These are phyloP conservation scores for Cairina moschata DNA, from an alignment of 2,113 vertebrate genomes.

Conservation along the genomic window DNA sequence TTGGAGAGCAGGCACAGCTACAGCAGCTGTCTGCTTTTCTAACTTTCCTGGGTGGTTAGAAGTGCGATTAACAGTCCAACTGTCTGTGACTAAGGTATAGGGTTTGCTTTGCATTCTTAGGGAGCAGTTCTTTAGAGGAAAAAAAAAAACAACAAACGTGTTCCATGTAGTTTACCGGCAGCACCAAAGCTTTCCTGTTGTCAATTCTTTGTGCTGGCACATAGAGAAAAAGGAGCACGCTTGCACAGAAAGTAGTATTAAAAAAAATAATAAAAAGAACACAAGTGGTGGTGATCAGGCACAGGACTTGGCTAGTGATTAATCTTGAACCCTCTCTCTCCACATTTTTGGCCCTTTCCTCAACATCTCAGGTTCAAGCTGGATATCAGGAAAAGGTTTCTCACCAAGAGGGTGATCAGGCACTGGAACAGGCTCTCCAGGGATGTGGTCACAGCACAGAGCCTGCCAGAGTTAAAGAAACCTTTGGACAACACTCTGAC, in stretches of 20 bases:
- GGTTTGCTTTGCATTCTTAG: background rate
- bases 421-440: no score
- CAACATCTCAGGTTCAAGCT: background rate
- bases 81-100: rapidly evolving
- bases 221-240: background rate
- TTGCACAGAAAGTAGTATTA: background rate
- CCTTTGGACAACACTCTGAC: no score
- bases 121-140: background rate
- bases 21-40: background rate
- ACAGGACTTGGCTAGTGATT: background rate
- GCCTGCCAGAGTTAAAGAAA: no score
- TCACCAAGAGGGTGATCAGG: no score
- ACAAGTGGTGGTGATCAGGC: background rate
- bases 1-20: background rate
- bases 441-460: no score
- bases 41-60: background rate
- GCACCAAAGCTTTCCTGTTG: background rate
- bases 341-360: background rate
- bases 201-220: background rate
- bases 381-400: no score
- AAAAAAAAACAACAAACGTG: no score
- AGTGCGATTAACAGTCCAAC: background rate
- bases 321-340: background rate
- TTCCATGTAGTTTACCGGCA: background rate
- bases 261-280: background rate